Evolutionary conservation across 1,140 invertebrate species (phyloP).

Genomic region (Drosophila pallidifrons): DNA sequence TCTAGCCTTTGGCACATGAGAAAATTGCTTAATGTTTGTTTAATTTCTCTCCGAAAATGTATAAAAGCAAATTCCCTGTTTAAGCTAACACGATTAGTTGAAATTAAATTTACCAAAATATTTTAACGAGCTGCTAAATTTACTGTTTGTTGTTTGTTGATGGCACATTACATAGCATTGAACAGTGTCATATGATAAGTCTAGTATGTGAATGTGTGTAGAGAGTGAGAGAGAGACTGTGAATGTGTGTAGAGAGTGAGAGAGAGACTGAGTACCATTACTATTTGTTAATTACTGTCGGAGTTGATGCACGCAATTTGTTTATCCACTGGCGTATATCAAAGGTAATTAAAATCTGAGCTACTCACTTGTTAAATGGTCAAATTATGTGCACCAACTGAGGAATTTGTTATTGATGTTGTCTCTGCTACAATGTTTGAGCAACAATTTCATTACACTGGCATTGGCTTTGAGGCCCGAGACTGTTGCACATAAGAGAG

Average conservation of each 20-base stretch:
- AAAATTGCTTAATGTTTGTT: too few species aligned
- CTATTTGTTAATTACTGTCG: conserved; percentile 68
- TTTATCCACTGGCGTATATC: conserved; percentile 39
- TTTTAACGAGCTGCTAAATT: too few species aligned
- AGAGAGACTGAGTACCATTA: conserved; percentile 1
- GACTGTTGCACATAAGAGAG: not conserved
- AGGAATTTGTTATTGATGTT: conserved; percentile 62
- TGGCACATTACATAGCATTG: conserved; percentile 3
- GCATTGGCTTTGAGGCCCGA: conserved; percentile 21
- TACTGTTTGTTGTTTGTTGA: too few species aligned
- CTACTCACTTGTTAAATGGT: conserved; percentile 58
- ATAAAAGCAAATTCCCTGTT: too few species aligned
- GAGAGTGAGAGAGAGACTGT: not conserved
- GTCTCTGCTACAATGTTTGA: conserved; percentile 46
- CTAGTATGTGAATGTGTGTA: not conserved
- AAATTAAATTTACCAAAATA: too few species aligned
- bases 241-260: not conserved
- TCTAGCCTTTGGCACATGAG: too few species aligned
- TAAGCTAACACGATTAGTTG: too few species aligned
- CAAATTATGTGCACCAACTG: conserved; percentile 59
- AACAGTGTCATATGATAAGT: not conserved
- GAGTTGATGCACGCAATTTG: conserved; percentile 39
- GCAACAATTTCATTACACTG: conserved; percentile 48
- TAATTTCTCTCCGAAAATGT: too few species aligned
- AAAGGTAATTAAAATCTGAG: conserved; percentile 76